Evolutionary conservation across 2,888 invertebrate genomes (phyloP).

Genomic region (Sphecodes monilicornis): DNA sequence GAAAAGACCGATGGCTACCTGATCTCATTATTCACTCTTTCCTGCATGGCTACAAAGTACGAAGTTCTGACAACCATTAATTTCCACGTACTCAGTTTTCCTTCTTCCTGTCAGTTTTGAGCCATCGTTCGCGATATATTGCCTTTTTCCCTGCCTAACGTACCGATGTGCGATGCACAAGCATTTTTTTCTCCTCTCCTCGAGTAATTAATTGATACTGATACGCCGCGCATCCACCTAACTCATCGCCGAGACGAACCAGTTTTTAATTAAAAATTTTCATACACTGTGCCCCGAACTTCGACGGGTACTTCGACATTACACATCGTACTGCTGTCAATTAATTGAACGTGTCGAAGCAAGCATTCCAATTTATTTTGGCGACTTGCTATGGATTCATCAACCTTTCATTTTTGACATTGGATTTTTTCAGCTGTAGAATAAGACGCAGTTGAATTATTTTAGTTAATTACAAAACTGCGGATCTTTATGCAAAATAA

Average conservation of each 20-base stretch:
- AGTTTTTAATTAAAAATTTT: slow-evolving; percentile 62
- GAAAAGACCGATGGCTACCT: slow-evolving; percentile 36
- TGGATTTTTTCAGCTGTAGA: neutral
- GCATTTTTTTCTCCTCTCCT: slow-evolving; percentile 34
- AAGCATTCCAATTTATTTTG: neutral
- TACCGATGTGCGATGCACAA: slow-evolving; percentile 55
- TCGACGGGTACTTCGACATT: neutral
- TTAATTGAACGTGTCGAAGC: neutral
- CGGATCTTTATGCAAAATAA: too few species aligned
- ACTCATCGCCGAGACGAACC: slow-evolving; percentile 39
- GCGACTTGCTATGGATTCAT: neutral
- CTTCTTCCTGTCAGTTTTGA: slow-evolving; percentile 67
- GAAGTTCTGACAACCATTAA: slow-evolving; percentile 69
- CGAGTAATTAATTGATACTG: slow-evolving; percentile 68
- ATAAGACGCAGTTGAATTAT: neutral
- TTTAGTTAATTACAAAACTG: neutral
- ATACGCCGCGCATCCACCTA: slow-evolving; percentile 52
- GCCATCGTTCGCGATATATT: slow-evolving; percentile 66
- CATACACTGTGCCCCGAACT: neutral
- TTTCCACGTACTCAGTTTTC: slow-evolving; percentile 66
- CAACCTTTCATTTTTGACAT: neutral
- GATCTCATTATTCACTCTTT: slow-evolving; percentile 64
- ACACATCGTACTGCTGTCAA: neutral
- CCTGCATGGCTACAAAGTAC: slow-evolving; percentile 36
- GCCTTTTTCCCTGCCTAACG: slow-evolving; percentile 51